phyloP scores from a whole-genome alignment of 2,888 invertebrate genomes.

The Hydrotaea diabolus region DNA sequence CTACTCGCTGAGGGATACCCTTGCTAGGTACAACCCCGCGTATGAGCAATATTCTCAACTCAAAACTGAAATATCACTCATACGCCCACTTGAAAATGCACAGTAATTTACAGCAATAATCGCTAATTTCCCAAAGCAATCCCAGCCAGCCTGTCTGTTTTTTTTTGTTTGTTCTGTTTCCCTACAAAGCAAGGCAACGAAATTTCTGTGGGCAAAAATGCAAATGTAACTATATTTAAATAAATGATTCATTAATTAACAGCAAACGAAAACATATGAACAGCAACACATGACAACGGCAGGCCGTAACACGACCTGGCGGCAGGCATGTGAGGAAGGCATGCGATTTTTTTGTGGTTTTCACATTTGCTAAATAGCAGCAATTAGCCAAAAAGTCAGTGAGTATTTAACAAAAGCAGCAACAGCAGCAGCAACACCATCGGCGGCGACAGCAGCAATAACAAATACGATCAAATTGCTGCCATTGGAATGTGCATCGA shows the following conservation, averaged over 20 bases:
- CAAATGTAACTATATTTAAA: slow-evolving; percentile 47
- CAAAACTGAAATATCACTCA: not conserved
- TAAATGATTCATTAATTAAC: slow-evolving; percentile 60
- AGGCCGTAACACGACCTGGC: not conserved
- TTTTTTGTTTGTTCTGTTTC: not conserved
- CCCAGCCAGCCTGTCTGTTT: too few relatives aligned
- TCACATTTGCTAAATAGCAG: slow-evolving; percentile 70
- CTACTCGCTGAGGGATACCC: too few relatives aligned
- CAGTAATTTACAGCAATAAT: not conserved
- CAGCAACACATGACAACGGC: slow-evolving; percentile 6
- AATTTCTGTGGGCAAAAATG: slow-evolving; percentile 4
- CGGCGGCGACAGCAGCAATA: slow-evolving; percentile 44
- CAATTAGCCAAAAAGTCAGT: slow-evolving; percentile 69
- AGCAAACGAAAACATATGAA: slow-evolving; percentile 7
- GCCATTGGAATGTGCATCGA: slow-evolving; percentile 21
- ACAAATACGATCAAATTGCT: slow-evolving; percentile 35
- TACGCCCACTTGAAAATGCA: not conserved
- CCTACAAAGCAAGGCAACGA: too few relatives aligned
- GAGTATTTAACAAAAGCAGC: slow-evolving; percentile 40
- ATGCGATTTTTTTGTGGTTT: slow-evolving; percentile 65
- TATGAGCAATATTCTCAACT: too few relatives aligned
- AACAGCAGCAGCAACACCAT: slow-evolving; percentile 37
- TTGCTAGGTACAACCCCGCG: too few relatives aligned
- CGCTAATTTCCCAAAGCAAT: not conserved
- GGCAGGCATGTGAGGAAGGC: not conserved